Conservation (phyloP, 1,140 invertebrate genomes). For the Drosophila miranda region DNA sequence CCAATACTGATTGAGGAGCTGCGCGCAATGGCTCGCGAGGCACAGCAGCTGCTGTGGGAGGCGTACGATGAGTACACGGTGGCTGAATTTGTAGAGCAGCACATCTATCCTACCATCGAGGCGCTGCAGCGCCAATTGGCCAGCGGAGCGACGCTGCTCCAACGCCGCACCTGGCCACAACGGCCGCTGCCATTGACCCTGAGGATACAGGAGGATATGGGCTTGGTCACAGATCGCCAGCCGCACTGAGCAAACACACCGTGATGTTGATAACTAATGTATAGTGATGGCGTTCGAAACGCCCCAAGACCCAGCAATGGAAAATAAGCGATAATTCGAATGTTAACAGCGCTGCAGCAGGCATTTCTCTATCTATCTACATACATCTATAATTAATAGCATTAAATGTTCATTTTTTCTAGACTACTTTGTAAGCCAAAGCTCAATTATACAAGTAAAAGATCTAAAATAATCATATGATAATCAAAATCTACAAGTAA, state of each 20-base stretch:
- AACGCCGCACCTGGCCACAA: constrained; percentile 77
- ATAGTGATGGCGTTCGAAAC: constrained; percentile 58
- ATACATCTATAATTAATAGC: constrained; percentile 24
- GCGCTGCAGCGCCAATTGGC: constrained; percentile 83
- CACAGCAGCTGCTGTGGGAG: constrained; percentile 86
- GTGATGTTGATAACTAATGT: constrained; percentile 8
- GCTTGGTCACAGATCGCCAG: constrained; percentile 40
- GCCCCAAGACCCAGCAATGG: constrained; percentile 42
- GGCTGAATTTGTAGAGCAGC: constrained; percentile 89
- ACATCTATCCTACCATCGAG: constrained; percentile 83
- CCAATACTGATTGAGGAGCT: constrained; percentile 86
- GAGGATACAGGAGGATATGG: constrained; percentile 62
- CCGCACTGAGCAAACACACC: constrained; percentile 26
- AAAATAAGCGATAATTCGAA: constrained; percentile 43
- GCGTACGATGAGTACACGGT: constrained; percentile 89
- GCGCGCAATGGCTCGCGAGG: constrained; percentile 85
- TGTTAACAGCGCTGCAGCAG: constrained; percentile 43
- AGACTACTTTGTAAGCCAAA: constrained; percentile 40
- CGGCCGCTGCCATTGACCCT: constrained; percentile 73
- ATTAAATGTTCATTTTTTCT: constrained; percentile 57
- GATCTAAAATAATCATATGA: constrained; percentile 17
- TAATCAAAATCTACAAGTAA: constrained; percentile 9
- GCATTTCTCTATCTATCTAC: constrained; percentile 25
- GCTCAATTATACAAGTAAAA: constrained; percentile 31
- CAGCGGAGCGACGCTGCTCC: constrained; percentile 79